A percentile compares a stretch with the other conserved stretches of the same genome.
Conservation (phyloP, 2,888 invertebrate species). For the Pristionchus fissidentatus region DNA sequence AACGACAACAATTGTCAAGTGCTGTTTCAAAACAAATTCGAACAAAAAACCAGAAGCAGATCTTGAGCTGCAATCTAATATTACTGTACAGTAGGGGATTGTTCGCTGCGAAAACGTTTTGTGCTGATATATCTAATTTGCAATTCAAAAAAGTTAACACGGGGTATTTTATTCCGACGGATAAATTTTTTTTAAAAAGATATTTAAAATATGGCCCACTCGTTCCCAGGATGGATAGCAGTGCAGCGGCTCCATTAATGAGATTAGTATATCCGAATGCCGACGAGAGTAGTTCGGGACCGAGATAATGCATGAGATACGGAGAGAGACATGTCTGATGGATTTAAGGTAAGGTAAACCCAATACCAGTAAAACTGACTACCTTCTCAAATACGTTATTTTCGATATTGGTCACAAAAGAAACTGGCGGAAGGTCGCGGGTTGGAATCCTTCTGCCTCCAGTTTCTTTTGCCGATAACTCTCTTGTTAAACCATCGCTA, state of each 20-base stretch:
- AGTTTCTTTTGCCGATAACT: neutral
- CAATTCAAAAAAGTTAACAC: neutral
- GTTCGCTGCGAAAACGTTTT: neutral
- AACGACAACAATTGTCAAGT: too few relatives aligned
- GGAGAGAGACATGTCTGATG: constrained; percentile 57
- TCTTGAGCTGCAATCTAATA: too few relatives aligned
- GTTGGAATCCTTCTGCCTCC: too few relatives aligned
- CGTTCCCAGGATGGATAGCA: constrained; percentile 46
- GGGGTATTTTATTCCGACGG: too few relatives aligned
- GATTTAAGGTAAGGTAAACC: neutral
- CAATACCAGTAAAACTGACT: neutral
- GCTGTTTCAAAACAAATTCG: too few relatives aligned
- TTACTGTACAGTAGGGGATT: too few relatives aligned
- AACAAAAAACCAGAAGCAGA: too few relatives aligned
- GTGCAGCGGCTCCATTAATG: constrained; percentile 59
- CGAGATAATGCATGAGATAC: constrained; percentile 58
- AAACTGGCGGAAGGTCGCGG: too few relatives aligned
- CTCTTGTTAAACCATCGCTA: too few relatives aligned
- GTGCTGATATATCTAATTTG: neutral
- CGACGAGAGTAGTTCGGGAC: constrained; percentile 58
- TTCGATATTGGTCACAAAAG: neutral
- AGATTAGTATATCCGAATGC: constrained; percentile 65
- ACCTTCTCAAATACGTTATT: neutral
- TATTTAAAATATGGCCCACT: too few relatives aligned
- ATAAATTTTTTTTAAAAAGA: too few relatives aligned